A percentile compares a stretch with the other conserved stretches of the same genome.
These are phyloP conservation scores for Sebastolobus alascanus DNA, from an alignment of 2,797 vertebrate species.

Conservation along the genomic window DNA sequence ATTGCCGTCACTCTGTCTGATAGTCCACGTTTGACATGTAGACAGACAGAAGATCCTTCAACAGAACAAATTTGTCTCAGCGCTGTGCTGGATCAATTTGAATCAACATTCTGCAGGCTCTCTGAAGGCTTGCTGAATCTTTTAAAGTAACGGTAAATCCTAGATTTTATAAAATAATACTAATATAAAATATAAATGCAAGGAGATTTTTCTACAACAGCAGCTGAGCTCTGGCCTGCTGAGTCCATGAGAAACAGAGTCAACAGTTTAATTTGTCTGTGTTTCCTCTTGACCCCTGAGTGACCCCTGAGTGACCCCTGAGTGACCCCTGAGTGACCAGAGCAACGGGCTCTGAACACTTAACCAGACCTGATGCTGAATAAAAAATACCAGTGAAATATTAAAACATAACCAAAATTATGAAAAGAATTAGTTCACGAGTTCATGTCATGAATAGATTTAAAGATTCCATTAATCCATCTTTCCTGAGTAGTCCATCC, in stretches of 20 bases:
- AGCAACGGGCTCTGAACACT: neutral
- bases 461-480: neutral
- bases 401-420: neutral
- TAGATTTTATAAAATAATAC: conserved; percentile 8
- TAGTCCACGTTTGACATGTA: conserved; percentile 13
- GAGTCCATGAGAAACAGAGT: neutral
- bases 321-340: neutral
- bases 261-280: neutral
- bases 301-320: neutral
- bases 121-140: conserved; percentile 7
- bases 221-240: neutral
- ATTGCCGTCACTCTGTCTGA: neutral
- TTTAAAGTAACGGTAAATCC: conserved; percentile 22
- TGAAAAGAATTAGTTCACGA: neutral
- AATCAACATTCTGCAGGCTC: conserved; percentile 1
- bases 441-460: neutral
- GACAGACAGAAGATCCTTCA: conserved; percentile 17
- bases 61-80: conserved; percentile 49
- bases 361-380: neutral
- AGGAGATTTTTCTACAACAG: neutral
- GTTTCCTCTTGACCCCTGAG: neutral
- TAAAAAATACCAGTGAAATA: neutral
- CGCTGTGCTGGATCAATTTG: conserved; percentile 23
- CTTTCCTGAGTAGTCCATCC: neutral
- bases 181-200: conserved; percentile 1